Conservation (phyloP, 2,888 invertebrate species). For the Polylopha cassiicola region DNA sequence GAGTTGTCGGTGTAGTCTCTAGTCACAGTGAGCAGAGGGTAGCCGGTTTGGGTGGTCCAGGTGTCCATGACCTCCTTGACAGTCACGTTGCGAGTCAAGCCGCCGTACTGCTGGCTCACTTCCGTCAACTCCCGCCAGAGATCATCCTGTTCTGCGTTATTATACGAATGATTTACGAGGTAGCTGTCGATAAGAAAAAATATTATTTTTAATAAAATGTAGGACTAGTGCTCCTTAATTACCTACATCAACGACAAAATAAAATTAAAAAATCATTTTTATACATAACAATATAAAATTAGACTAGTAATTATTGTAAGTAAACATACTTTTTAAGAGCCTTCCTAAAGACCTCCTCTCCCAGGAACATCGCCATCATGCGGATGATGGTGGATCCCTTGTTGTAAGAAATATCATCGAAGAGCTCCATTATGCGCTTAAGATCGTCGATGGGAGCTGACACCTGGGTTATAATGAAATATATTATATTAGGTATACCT, state of each 20-base stretch:
- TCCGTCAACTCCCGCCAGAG: conserved; percentile 86
- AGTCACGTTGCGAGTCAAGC: conserved; percentile 73
- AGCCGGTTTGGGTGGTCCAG: conserved; percentile 92
- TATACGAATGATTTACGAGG: conserved; percentile 79
- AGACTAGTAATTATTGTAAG: background rate
- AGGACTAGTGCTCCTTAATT: too few relatives aligned
- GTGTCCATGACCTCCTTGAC: conserved; percentile 89
- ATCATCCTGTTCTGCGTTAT: conserved; percentile 89
- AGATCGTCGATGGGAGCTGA: conserved; percentile 85
- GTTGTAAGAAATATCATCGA: conserved; percentile 90
- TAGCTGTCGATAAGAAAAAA: conserved; percentile 68
- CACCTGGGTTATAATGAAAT: conserved; percentile 52
- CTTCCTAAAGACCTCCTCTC: conserved; percentile 82
- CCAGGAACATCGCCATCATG: conserved; percentile 94
- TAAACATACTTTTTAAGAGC: conserved; percentile 77
- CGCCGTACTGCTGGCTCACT: conserved; percentile 61
- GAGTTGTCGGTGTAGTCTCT: conserved; percentile 77
- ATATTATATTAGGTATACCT: background rate
- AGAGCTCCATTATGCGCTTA: conserved; percentile 87
- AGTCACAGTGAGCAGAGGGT: conserved; percentile 83
- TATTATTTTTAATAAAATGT: background rate
- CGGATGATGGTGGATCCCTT: conserved; percentile 91
- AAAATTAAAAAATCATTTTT: too few relatives aligned
- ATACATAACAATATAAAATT: too few relatives aligned
- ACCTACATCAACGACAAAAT: too few relatives aligned